Percentiles rank a stretch among this genome's conserved stretches.
Evolutionary conservation across 2,797 vertebrate species (phyloP).

Genomic region (Mormyrops boulengeri): DNA sequence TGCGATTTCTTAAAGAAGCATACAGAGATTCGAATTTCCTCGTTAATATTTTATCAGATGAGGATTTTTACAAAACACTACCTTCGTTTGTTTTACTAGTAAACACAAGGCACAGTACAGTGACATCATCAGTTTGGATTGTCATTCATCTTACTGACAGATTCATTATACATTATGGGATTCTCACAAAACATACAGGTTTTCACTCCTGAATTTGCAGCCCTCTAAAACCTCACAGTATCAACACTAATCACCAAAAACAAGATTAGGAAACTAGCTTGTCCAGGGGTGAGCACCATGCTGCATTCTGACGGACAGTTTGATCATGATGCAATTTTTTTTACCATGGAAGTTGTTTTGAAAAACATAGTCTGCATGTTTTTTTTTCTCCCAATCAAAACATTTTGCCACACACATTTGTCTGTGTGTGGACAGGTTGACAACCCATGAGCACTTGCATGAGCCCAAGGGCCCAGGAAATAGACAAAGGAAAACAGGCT

Average conservation of each 20-base stretch:
- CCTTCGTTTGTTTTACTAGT: background rate
- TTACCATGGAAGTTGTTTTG: background rate
- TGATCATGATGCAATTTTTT: background rate
- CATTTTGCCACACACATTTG: background rate
- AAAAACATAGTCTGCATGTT: background rate
- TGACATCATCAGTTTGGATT: background rate
- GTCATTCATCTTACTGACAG: background rate
- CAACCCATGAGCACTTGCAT: background rate
- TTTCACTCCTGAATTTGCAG: background rate
- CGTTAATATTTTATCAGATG: background rate
- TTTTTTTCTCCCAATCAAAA: background rate
- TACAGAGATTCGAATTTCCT: background rate
- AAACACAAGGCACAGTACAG: background rate
- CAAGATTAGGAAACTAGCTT: background rate
- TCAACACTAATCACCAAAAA: background rate
- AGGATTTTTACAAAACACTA: background rate
- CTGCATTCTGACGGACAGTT: background rate
- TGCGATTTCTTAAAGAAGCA: conserved; percentile 72
- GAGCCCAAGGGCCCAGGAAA: background rate
- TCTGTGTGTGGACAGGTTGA: no score
- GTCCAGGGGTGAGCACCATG: background rate
- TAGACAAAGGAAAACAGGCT: background rate
- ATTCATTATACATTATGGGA: background rate
- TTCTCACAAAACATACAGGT: background rate
- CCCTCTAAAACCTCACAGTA: background rate